Evolutionary conservation across 2,113 vertebrate species (phyloP).

Genomic region (Equus przewalskii): DNA sequence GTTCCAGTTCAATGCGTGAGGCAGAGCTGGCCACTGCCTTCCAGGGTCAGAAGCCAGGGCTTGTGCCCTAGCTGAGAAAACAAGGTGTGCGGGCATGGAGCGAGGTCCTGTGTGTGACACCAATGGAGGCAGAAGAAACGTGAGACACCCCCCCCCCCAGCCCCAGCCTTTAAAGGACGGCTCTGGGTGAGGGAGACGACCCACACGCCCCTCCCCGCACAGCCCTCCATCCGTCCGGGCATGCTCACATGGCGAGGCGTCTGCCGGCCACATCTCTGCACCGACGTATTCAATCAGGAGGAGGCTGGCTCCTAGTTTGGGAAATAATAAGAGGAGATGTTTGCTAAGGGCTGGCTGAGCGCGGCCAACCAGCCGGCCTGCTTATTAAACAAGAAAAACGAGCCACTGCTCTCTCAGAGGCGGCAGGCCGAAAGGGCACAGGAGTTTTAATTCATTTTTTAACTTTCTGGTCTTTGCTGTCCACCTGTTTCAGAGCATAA

Average conservation of each 20-base stretch:
- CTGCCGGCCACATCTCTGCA: rapidly evolving
- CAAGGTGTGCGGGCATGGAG: rapidly evolving
- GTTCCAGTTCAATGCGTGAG: rapidly evolving
- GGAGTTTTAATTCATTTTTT: background rate
- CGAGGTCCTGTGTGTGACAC: background rate
- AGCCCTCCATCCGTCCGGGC: rapidly evolving
- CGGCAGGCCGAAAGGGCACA: rapidly evolving
- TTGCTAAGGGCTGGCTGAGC: background rate
- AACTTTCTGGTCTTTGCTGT: background rate
- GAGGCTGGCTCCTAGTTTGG: rapidly evolving
- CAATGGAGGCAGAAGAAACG: rapidly evolving
- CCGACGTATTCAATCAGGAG: rapidly evolving
- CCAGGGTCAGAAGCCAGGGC: background rate
- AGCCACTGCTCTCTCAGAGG: background rate
- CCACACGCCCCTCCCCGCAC: rapidly evolving
- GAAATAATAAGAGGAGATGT: background rate
- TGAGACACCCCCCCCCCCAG: no score
- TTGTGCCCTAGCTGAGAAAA: rapidly evolving
- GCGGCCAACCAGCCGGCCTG: rapidly evolving
- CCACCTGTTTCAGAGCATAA: background rate
- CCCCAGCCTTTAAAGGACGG: rapidly evolving
- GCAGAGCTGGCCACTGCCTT: no score
- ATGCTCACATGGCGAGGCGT: rapidly evolving
- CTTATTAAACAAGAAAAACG: background rate
- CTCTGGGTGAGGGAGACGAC: background rate